These are phyloP conservation scores for Gobio gobio DNA, from an alignment of 2,113 vertebrate species.

Conservation along the genomic window DNA sequence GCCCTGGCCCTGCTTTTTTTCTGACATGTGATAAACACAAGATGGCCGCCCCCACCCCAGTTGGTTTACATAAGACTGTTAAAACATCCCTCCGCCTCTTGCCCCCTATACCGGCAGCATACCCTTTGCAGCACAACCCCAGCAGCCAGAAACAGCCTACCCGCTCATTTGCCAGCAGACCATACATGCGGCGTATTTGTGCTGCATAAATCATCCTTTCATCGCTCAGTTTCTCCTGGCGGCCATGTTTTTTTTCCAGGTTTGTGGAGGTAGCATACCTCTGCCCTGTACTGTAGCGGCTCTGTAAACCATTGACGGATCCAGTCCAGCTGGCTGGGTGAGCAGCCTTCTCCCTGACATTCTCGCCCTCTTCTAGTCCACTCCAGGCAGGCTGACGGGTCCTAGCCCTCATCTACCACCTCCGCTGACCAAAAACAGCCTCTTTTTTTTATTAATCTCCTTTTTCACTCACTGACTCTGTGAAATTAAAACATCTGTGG, in stretches of 20 bases:
- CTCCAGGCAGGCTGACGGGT: constrained; percentile 4
- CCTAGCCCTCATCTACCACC: not conserved
- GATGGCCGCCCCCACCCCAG: constrained; percentile 54
- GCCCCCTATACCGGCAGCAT: constrained; percentile 35
- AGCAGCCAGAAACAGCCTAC: constrained; percentile 53
- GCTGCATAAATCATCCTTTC: constrained; percentile 66
- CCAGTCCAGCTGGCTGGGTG: constrained; percentile 56
- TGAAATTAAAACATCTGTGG: constrained; percentile 1
- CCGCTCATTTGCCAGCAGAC: constrained; percentile 40
- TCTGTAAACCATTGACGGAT: constrained; percentile 63
- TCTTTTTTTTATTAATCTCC: constrained; percentile 4
- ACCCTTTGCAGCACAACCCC: constrained; percentile 37
- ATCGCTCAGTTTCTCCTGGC: constrained; percentile 49
- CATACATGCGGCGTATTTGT: constrained; percentile 51
- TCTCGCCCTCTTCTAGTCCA: constrained; percentile 8
- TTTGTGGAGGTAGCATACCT: constrained; percentile 52
- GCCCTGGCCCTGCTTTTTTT: constrained; percentile 44
- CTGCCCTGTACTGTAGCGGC: constrained; percentile 54
- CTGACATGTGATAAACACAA: constrained; percentile 56
- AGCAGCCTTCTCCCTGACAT: constrained; percentile 20
- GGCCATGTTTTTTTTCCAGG: constrained; percentile 56
- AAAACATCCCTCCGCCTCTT: constrained; percentile 56
- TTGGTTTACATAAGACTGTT: constrained; percentile 62
- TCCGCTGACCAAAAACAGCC: constrained; percentile 16
- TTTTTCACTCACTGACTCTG: not conserved